These are phyloP conservation scores for Acromyrmex echinatior DNA, from an alignment of 1,140 invertebrate species.

Conservation along the genomic window DNA sequence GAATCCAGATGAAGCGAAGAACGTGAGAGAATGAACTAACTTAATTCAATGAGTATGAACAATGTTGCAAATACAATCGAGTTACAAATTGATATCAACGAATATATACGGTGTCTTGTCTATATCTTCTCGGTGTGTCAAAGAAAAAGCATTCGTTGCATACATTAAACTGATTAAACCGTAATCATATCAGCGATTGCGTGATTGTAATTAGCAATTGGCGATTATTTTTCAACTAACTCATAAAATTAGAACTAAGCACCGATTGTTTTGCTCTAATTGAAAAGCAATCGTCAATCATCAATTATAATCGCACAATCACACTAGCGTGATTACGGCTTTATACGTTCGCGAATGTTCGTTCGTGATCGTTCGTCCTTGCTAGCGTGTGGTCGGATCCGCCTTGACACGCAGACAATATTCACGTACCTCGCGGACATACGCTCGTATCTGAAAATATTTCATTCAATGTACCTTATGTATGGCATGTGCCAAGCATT, in stretches of 20 bases:
- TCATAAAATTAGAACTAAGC: no score
- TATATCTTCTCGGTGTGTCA: background rate
- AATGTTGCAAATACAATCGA: constrained; percentile 7
- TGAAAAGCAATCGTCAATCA: no score
- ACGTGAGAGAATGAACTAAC: background rate
- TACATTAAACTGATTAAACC: background rate
- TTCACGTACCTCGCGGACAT: background rate
- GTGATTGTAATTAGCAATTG: no score
- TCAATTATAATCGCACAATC: no score
- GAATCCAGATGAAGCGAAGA: no score
- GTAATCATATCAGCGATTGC: no score
- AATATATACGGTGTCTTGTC: background rate
- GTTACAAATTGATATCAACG: background rate
- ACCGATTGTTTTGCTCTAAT: no score
- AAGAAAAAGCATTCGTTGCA: background rate
- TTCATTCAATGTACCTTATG: constrained; percentile 75
- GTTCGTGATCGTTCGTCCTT: constrained; percentile 5
- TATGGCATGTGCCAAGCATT: constrained; percentile 76
- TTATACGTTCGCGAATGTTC: background rate
- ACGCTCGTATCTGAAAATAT: constrained; percentile 74
- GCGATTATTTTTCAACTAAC: no score
- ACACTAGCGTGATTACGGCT: no score
- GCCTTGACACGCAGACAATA: background rate
- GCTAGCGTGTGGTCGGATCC: background rate
- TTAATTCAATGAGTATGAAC: background rate